Percentiles rank a stretch among this genome's conserved stretches.
phyloP scores from a whole-genome alignment of 1,140 invertebrate species.

The Lepidurus couesii region DNA sequence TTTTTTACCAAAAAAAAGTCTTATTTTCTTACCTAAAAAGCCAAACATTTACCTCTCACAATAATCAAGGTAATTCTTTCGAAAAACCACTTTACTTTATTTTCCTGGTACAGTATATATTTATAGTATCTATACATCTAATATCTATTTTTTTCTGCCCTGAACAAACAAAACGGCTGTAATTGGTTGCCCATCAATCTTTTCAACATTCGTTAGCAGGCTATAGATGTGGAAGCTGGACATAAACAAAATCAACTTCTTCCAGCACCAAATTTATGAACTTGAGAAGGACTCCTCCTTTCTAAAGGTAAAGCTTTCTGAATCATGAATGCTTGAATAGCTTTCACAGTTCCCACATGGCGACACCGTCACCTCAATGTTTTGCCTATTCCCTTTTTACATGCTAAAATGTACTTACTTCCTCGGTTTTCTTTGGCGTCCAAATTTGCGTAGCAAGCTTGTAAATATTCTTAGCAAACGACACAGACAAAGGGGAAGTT shows the following conservation, averaged over 20 bases:
- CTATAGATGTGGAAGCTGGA: constrained; percentile 3
- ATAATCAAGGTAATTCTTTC: background rate
- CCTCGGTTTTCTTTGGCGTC: too few relatives aligned
- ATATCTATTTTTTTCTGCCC: background rate
- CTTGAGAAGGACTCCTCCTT: background rate
- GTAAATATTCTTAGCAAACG: background rate
- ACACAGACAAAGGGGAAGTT: background rate
- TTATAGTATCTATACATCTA: too few relatives aligned
- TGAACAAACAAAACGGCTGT: constrained; percentile 4
- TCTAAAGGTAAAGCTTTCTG: background rate
- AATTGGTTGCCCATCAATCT: background rate
- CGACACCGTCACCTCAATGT: background rate
- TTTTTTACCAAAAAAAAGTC: background rate
- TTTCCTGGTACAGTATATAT: background rate
- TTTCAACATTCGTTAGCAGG: constrained; percentile 2
- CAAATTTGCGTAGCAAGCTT: too few relatives aligned
- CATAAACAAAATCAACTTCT: constrained; percentile 11
- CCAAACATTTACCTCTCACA: background rate
- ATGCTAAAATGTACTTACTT: too few relatives aligned
- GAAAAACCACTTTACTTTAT: background rate
- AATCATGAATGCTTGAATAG: background rate
- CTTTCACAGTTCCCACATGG: background rate
- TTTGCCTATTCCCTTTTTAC: too few relatives aligned
- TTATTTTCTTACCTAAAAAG: background rate
- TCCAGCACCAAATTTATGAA: background rate